These are phyloP conservation scores for Channa maculata DNA, from an alignment of 2,113 vertebrate genomes.

Conservation along the genomic window DNA sequence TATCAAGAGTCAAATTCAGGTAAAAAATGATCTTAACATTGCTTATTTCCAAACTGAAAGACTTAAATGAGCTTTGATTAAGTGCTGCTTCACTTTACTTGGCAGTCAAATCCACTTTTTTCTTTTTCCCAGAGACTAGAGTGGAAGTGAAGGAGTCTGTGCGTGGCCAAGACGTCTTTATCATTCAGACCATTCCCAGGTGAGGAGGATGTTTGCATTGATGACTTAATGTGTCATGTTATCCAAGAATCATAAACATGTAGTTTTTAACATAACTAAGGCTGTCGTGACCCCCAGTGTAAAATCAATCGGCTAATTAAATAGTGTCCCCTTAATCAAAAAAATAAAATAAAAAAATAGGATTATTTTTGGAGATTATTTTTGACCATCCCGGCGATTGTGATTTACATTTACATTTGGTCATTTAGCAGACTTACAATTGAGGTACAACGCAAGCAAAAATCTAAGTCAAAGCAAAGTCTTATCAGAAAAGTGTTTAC, in stretches of 20 bases:
- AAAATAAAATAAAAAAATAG: too few relatives aligned
- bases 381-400: too few relatives aligned
- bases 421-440: too few relatives aligned
- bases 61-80: neutral
- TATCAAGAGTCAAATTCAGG: conserved; percentile 96
- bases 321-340: too few relatives aligned
- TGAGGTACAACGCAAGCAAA: too few relatives aligned
- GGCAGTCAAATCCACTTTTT: neutral
- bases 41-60: neutral
- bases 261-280: too few relatives aligned
- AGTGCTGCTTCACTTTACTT: neutral
- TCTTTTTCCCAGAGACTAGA: conserved; percentile 88
- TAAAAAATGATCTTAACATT: conserved; percentile 60
- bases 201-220: conserved; percentile 63
- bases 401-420: too few relatives aligned
- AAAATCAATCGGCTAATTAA: too few relatives aligned
- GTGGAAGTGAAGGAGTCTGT: conserved; percentile 98
- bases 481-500: too few relatives aligned
- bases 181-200: conserved; percentile 99
- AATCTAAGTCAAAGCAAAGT: too few relatives aligned
- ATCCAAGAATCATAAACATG: neutral
- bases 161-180: conserved; percentile 96
- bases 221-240: neutral
- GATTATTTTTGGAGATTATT: too few relatives aligned
- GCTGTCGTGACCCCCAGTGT: too few relatives aligned